These are phyloP conservation scores for Enteromius argenteus DNA, from an alignment of 2,797 vertebrate species.

Conservation along the genomic window DNA sequence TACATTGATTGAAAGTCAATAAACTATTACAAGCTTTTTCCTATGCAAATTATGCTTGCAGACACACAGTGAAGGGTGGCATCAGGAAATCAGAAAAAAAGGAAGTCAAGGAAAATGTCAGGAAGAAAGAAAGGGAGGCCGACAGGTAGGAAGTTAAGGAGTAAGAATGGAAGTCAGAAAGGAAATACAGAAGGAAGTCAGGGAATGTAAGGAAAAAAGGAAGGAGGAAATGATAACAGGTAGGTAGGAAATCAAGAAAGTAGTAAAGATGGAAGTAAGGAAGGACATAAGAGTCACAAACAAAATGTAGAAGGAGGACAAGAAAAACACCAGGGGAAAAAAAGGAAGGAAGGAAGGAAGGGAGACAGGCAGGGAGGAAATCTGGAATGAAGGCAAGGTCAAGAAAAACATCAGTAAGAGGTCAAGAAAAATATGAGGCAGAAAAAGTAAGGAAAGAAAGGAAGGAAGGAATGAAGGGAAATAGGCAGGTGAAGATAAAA, in stretches of 20 bases:
- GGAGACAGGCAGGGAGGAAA: too few relatives aligned
- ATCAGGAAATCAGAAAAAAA: neutral
- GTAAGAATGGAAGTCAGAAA: neutral
- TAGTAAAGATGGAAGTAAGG: neutral
- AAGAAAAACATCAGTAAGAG: neutral
- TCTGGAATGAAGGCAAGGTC: too few relatives aligned
- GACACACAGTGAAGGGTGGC: neutral
- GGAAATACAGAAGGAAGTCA: neutral
- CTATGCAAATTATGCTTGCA: neutral
- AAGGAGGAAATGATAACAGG: neutral
- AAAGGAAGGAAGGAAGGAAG: neutral
- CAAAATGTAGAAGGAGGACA: neutral
- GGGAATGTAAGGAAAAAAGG: neutral
- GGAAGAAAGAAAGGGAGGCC: too few relatives aligned
- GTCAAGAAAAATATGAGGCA: neutral
- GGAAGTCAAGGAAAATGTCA: neutral
- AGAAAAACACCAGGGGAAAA: neutral
- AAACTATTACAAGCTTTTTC: neutral
- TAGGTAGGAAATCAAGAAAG: neutral
- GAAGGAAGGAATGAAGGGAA: neutral
- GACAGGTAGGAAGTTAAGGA: neutral
- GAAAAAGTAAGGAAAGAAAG: neutral
- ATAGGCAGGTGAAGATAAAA: neutral
- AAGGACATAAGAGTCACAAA: neutral
- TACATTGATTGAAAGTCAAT: conserved; percentile 5